A percentile compares a stretch with the other conserved stretches of the same genome.
phyloP scores from a whole-genome alignment of 2,113 vertebrate genomes.

The Phyllostomus discolor region DNA sequence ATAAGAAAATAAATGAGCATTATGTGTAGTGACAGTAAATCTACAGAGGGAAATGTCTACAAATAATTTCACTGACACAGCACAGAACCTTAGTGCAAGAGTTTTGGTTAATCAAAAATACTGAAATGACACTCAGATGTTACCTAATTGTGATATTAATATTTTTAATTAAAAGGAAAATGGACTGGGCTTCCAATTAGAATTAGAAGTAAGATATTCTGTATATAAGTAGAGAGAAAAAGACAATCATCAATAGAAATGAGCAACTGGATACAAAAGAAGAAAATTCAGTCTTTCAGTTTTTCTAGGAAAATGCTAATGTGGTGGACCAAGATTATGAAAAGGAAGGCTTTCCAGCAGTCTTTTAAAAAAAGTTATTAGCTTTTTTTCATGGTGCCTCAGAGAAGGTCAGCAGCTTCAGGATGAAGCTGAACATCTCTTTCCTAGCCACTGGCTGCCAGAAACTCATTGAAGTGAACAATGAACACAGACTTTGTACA shows the following conservation, averaged over 20 bases:
- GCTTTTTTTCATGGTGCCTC: no score
- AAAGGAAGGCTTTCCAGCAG: neutral
- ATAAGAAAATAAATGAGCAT: neutral
- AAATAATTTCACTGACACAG: neutral
- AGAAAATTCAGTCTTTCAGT: neutral
- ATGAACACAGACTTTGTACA: no score
- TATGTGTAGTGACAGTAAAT: neutral
- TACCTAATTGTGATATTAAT: neutral
- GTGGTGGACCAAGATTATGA: neutral
- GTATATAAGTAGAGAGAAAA: neutral
- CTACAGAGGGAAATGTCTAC: neutral
- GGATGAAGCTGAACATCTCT: no score
- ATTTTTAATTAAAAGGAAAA: neutral
- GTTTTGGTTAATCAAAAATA: neutral
- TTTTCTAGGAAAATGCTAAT: neutral
- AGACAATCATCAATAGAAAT: neutral
- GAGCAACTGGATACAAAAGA: neutral
- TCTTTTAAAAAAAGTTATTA: neutral
- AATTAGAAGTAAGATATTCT: neutral
- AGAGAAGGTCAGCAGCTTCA: no score
- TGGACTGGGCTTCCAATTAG: neutral
- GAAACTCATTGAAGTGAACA: no score
- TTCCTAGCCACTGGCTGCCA: no score
- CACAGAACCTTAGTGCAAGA: neutral
- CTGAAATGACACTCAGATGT: neutral